These are phyloP conservation scores for Prostheceraeus crozeri DNA, from an alignment of 2,888 invertebrate genomes.

Conservation along the genomic window DNA sequence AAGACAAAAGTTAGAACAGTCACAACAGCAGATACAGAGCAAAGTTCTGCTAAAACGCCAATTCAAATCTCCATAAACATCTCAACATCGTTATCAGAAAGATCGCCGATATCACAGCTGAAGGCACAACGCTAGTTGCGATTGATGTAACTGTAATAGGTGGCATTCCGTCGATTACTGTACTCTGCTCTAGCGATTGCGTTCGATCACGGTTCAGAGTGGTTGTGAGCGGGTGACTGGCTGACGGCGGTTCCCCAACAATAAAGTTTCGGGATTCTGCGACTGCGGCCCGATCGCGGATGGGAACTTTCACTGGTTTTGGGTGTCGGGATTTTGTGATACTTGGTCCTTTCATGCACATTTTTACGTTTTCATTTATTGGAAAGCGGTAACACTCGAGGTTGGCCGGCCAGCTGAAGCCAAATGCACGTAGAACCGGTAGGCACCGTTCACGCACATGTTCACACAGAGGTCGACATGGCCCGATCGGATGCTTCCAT, in stretches of 20 bases:
- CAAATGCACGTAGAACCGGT: slow-evolving; percentile 80
- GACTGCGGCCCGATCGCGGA: no score
- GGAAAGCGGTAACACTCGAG: slow-evolving; percentile 82
- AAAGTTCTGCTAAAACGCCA: slow-evolving; percentile 72
- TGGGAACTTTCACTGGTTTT: no score
- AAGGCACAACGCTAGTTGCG: slow-evolving; percentile 71
- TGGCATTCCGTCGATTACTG: slow-evolving; percentile 62
- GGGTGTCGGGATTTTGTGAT: slow-evolving; percentile 42
- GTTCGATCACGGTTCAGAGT: no score
- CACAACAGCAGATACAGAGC: slow-evolving; percentile 67
- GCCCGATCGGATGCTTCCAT: slow-evolving; percentile 78
- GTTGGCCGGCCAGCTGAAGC: slow-evolving; percentile 82
- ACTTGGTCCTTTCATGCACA: slow-evolving; percentile 85
- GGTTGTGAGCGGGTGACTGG: no score
- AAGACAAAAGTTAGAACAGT: slow-evolving; percentile 69
- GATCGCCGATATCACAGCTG: slow-evolving; percentile 69
- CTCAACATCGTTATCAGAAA: slow-evolving; percentile 71
- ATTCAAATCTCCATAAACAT: slow-evolving; percentile 77
- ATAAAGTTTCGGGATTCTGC: no score
- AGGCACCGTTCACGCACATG: slow-evolving; percentile 74
- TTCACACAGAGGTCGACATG: slow-evolving; percentile 81
- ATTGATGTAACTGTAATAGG: slow-evolving; percentile 68
- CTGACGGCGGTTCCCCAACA: no score
- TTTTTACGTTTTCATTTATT: slow-evolving; percentile 74
- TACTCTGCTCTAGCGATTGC: no score